phyloP scores from a whole-genome alignment of 2,888 invertebrate genomes.

The Coelinius sp. region DNA sequence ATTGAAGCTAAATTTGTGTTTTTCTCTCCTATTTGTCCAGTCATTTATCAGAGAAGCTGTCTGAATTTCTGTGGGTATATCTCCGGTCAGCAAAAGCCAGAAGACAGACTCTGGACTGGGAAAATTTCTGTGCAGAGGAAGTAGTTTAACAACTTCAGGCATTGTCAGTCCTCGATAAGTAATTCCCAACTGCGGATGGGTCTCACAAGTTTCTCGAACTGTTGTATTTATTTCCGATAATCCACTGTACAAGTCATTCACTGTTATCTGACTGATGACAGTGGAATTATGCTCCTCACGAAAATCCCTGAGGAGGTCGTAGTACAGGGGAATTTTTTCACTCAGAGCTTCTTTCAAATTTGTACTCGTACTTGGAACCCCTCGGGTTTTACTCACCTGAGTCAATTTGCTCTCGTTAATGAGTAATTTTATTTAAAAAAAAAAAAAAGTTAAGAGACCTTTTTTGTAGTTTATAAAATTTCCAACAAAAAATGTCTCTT shows the following conservation, averaged over 20 bases:
- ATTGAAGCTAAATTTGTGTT: constrained; percentile 55
- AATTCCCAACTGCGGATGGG: constrained; percentile 46
- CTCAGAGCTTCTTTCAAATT: constrained; percentile 62
- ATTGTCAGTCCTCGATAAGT: constrained; percentile 61
- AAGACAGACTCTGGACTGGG: constrained; percentile 64
- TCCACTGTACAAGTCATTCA: constrained; percentile 60
- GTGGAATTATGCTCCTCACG: constrained; percentile 54
- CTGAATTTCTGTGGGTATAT: constrained; percentile 61
- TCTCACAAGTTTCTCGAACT: background rate
- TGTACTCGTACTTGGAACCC: constrained; percentile 57
- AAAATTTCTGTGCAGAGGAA: constrained; percentile 59
- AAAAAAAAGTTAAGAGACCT: too few species aligned
- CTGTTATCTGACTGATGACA: constrained; percentile 57
- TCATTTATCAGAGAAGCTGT: constrained; percentile 59
- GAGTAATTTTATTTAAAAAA: too few species aligned
- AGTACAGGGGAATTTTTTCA: constrained; percentile 62
- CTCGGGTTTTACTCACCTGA: constrained; percentile 55
- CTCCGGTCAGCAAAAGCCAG: constrained; percentile 64
- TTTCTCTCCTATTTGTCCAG: constrained; percentile 58
- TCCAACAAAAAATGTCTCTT: too few species aligned
- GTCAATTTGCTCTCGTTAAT: too few species aligned
- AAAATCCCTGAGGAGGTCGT: constrained; percentile 60
- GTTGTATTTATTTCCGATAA: constrained; percentile 45
- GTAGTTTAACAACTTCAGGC: constrained; percentile 57
- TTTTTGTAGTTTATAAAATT: too few species aligned